Percentiles rank a stretch among this genome's conserved stretches.
phyloP scores from a whole-genome alignment of 2,888 invertebrate species.

The Caenorhabditis afra region DNA sequence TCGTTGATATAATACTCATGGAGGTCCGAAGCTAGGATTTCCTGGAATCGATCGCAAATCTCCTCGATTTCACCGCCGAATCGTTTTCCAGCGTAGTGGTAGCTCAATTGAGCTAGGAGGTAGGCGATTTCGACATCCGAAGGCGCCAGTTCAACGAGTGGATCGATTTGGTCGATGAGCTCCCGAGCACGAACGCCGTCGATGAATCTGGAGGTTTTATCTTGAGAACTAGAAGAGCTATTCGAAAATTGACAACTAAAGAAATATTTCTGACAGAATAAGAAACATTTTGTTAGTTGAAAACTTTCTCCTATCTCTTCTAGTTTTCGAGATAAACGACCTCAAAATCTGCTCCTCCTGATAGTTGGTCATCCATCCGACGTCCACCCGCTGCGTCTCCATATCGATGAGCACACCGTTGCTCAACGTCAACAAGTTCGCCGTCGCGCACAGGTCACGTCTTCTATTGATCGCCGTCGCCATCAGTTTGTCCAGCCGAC shows the following conservation, averaged over 20 bases:
- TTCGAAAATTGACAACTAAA: no score
- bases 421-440: conserved; percentile 22
- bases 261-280: no score
- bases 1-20: conserved; percentile 53
- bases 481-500: conserved; percentile 28
- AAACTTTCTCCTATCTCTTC: no score
- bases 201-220: conserved; percentile 27
- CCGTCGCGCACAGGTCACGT: conserved; percentile 14
- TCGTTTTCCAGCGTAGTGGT: conserved; percentile 54
- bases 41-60: conserved; percentile 40
- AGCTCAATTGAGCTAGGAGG: conserved; percentile 49
- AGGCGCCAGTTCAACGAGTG: conserved; percentile 39
- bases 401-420: conserved; percentile 29
- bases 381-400: conserved; percentile 29
- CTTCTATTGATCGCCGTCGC: conserved; percentile 28
- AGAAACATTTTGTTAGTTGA: no score
- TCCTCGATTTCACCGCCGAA: conserved; percentile 19
- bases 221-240: no score
- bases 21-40: conserved; percentile 37
- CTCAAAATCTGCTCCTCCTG: conserved; percentile 25
- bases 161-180: conserved; percentile 23
- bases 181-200: conserved; percentile 38
- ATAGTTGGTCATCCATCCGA: conserved; percentile 42
- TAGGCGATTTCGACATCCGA: conserved; percentile 46
- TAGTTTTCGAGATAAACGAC: no score